A percentile compares a stretch with the other conserved stretches of the same genome.
Evolutionary conservation across 2,888 invertebrate genomes (phyloP).

Genomic region (Orthonychiurus folsomi): DNA sequence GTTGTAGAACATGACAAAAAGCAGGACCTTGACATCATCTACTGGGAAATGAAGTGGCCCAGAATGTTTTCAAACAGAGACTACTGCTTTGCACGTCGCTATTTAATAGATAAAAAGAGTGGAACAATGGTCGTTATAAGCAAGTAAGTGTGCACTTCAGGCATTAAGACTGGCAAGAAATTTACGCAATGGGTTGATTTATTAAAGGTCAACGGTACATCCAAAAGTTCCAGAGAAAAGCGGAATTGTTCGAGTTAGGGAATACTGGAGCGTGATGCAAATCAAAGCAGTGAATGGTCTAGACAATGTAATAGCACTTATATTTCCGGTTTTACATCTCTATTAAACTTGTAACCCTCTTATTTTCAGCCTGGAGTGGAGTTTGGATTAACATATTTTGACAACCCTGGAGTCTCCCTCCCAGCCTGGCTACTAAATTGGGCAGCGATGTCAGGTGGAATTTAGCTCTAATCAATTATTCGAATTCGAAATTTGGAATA

Average conservation of each 20-base stretch:
- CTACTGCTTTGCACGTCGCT: slow-evolving; percentile 71
- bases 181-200: slow-evolving; percentile 6
- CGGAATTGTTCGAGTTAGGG: slow-evolving; percentile 62
- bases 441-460: slow-evolving; percentile 57
- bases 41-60: slow-evolving; percentile 86
- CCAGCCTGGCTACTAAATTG: slow-evolving; percentile 63
- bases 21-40: slow-evolving; percentile 62
- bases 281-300: slow-evolving; percentile 59
- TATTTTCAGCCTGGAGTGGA: slow-evolving; percentile 58
- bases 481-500: too few relatives aligned
- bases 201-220: slow-evolving; percentile 50
- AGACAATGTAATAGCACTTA: slow-evolving; percentile 45
- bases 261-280: slow-evolving; percentile 81
- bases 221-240: slow-evolving; percentile 58
- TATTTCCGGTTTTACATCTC: not conserved
- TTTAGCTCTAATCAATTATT: too few relatives aligned
- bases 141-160: slow-evolving; percentile 26
- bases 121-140: slow-evolving; percentile 57
- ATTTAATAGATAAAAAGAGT: slow-evolving; percentile 50
- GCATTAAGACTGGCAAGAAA: not conserved
- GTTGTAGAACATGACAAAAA: slow-evolving; percentile 59
- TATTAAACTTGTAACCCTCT: too few relatives aligned
- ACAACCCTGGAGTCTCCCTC: slow-evolving; percentile 71
- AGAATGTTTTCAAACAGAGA: slow-evolving; percentile 76
- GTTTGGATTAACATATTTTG: slow-evolving; percentile 77